Conservation (phyloP, 2,797 vertebrate genomes). For the Danio kyathit region DNA sequence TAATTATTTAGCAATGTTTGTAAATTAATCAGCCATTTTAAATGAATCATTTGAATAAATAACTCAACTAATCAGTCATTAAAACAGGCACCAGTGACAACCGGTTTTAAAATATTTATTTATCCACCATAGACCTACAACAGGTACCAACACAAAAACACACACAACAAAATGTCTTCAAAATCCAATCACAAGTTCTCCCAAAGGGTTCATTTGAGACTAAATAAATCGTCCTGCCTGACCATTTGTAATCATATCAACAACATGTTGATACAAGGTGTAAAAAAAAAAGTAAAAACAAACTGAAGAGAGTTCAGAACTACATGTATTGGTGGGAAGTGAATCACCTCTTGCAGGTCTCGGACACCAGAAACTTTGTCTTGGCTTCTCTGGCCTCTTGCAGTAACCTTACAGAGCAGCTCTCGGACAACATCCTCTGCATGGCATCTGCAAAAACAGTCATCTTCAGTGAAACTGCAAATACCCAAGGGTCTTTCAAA, state of each 20-base stretch:
- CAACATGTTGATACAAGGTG: background rate
- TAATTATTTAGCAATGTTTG: too few species aligned
- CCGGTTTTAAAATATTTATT: too few species aligned
- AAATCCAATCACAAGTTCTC: background rate
- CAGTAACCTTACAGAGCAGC: slow-evolving; percentile 83
- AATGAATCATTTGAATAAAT: too few species aligned
- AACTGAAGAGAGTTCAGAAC: background rate
- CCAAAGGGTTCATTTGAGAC: background rate
- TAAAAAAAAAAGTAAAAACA: background rate
- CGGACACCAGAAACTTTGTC: slow-evolving; percentile 84
- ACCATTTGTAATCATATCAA: background rate
- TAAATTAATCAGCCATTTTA: too few species aligned
- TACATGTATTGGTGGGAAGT: background rate
- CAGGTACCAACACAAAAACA: background rate
- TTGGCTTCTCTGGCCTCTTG: slow-evolving; percentile 86
- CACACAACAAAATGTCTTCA: background rate
- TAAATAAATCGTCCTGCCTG: background rate
- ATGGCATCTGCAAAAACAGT: slow-evolving; percentile 84
- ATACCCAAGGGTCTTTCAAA: background rate
- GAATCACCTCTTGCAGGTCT: slow-evolving; percentile 88
- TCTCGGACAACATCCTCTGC: slow-evolving; percentile 93
- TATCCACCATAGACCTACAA: too few species aligned
- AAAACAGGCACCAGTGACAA: too few species aligned
- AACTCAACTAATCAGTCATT: too few species aligned
- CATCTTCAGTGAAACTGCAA: slow-evolving; percentile 5